Evolutionary conservation across 2,888 invertebrate genomes (phyloP).

Genomic region (Perizoma affinitatum): DNA sequence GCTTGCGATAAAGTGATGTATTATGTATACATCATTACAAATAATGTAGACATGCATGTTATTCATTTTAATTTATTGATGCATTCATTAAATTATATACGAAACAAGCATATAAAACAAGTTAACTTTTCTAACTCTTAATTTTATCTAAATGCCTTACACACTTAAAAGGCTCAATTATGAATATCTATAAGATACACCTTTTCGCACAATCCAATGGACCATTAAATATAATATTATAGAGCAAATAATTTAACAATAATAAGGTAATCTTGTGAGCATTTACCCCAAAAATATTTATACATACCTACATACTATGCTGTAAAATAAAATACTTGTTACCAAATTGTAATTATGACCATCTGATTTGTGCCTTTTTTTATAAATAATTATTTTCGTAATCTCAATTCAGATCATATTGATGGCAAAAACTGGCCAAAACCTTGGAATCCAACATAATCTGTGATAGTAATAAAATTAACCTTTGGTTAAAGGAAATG

Average conservation of each 20-base stretch:
- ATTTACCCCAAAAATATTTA: conserved; percentile 38
- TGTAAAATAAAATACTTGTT: conserved; percentile 46
- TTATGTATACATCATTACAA: conserved; percentile 10
- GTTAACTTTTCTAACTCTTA: conserved; percentile 24
- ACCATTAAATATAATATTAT: conserved; percentile 29
- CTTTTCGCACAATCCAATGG: conserved; percentile 33
- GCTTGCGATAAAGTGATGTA: conserved; percentile 18
- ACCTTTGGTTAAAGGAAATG: conserved; percentile 47
- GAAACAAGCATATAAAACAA: conserved; percentile 23
- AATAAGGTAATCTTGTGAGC: conserved; percentile 19
- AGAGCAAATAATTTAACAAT: conserved; percentile 18
- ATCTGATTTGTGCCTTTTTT: conserved; percentile 58
- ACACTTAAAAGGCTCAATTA: conserved; percentile 27
- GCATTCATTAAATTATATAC: conserved; percentile 17
- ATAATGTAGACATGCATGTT: conserved; percentile 25
- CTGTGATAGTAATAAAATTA: conserved; percentile 65
- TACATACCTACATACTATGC: conserved; percentile 23
- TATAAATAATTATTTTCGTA: conserved; percentile 50
- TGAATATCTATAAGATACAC: conserved; percentile 28
- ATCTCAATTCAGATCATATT: conserved; percentile 50
- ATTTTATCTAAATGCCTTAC: conserved; percentile 30
- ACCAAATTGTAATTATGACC: conserved; percentile 61
- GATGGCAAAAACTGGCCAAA: conserved; percentile 45
- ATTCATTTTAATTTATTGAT: conserved; percentile 28
- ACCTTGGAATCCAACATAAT: conserved; percentile 59